Evolutionary conservation across 2,797 vertebrate genomes (phyloP).

Genomic region (Limosa lapponica): DNA sequence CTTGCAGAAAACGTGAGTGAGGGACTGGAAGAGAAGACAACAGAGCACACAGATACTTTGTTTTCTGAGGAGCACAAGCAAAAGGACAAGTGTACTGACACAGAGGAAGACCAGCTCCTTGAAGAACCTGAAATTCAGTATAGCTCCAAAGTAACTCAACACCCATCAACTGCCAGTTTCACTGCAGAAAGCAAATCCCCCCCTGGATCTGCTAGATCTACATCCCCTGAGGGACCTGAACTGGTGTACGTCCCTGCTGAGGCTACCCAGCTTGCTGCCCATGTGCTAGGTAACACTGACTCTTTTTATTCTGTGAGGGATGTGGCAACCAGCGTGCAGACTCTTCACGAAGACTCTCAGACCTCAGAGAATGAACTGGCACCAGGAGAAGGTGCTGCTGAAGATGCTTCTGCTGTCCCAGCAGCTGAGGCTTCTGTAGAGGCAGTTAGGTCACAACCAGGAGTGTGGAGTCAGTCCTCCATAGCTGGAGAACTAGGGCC

Average conservation of each 20-base stretch:
- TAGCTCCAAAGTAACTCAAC: constrained; percentile 53
- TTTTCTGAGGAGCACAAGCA: neutral
- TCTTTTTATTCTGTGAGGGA: constrained; percentile 60
- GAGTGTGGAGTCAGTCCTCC: neutral
- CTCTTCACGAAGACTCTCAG: neutral
- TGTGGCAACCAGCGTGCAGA: constrained; percentile 64
- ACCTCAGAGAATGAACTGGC: neutral
- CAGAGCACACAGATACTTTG: neutral
- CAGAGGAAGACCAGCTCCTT: constrained; percentile 57
- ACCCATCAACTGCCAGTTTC: constrained; percentile 6
- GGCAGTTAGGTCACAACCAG: neutral
- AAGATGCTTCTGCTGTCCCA: neutral
- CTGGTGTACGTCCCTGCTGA: constrained; percentile 60
- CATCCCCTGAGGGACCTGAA: neutral
- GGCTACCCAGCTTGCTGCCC: constrained; percentile 64
- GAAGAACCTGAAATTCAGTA: neutral
- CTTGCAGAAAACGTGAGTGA: constrained; percentile 37
- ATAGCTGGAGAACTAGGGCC: neutral
- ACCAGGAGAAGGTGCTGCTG: neutral
- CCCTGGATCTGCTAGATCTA: neutral
- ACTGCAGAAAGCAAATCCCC: neutral
- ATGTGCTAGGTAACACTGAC: constrained; percentile 63
- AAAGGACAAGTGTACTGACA: constrained; percentile 63
- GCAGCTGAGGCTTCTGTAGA: neutral
- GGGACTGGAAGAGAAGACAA: neutral